These are phyloP conservation scores for Penaeus vannamei DNA, from an alignment of 1,140 invertebrate genomes.

Conservation along the genomic window DNA sequence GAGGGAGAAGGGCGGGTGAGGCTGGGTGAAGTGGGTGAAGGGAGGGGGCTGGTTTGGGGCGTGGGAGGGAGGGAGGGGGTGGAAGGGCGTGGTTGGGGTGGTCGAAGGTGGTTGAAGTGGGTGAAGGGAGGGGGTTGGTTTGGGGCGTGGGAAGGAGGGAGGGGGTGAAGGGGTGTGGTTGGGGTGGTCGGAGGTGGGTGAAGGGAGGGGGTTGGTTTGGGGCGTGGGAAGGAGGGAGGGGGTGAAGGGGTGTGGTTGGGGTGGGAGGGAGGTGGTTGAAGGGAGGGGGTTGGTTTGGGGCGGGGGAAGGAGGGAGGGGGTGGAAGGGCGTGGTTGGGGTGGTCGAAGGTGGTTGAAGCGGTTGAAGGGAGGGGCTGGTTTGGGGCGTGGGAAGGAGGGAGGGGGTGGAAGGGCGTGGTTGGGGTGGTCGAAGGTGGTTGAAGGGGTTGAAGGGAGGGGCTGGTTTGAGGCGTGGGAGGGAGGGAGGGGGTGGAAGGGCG, in stretches of 20 bases:
- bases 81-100: too few relatives aligned
- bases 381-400: too few relatives aligned
- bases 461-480: not conserved
- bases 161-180: not conserved
- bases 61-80: too few relatives aligned
- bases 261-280: not conserved
- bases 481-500: not conserved
- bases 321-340: too few relatives aligned
- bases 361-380: too few relatives aligned
- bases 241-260: not conserved
- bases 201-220: not conserved
- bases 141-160: too few relatives aligned
- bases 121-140: not conserved
- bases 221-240: not conserved
- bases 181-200: not conserved
- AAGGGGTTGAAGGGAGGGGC: not conserved
- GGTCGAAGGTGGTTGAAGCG: too few relatives aligned
- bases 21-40: not conserved
- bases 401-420: not conserved
- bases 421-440: not conserved
- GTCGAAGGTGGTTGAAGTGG: too few relatives aligned
- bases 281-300: too few relatives aligned
- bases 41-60: too few relatives aligned
- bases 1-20: not conserved
- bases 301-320: too few relatives aligned